phyloP scores from a whole-genome alignment of 30 jellyfish, hydroid and myxozoan genomes.

The Turritopsis dohrnii region DNA sequence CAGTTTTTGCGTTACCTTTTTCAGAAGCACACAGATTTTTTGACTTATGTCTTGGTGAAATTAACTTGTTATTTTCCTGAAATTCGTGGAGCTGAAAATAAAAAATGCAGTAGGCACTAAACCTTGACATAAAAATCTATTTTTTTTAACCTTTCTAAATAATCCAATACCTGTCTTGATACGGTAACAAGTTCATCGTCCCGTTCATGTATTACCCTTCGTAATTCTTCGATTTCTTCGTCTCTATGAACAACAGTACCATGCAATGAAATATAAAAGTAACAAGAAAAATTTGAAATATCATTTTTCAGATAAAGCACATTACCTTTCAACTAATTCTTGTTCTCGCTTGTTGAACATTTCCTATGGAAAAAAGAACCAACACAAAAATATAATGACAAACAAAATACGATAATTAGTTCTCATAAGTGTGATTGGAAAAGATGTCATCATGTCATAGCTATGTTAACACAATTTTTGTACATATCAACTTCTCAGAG shows the following conservation, averaged over 20 bases:
- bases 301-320: neutral
- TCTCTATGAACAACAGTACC: constrained; percentile 66
- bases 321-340: constrained; percentile 56
- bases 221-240: constrained; percentile 59
- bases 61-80: constrained; percentile 51
- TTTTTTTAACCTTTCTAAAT: too few species aligned
- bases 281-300: neutral
- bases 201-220: constrained; percentile 44
- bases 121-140: too few species aligned
- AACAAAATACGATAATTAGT: neutral
- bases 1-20: constrained; percentile 6
- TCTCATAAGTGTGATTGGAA: too few species aligned
- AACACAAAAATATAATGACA: too few species aligned
- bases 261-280: too few species aligned
- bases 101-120: neutral
- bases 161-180: constrained; percentile 39
- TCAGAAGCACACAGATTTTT: constrained; percentile 6
- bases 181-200: constrained; percentile 42
- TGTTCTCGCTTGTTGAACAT: constrained; percentile 49
- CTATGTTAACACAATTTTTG: too few species aligned
- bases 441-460: too few species aligned
- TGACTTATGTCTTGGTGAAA: constrained; percentile 31
- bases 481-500: too few species aligned
- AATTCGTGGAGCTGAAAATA: constrained; percentile 45
- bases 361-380: constrained; percentile 21